A percentile compares a stretch with the other conserved stretches of the same genome.
Conservation (phyloP, 1,140 invertebrate genomes). For the Eriocheir sinensis region DNA sequence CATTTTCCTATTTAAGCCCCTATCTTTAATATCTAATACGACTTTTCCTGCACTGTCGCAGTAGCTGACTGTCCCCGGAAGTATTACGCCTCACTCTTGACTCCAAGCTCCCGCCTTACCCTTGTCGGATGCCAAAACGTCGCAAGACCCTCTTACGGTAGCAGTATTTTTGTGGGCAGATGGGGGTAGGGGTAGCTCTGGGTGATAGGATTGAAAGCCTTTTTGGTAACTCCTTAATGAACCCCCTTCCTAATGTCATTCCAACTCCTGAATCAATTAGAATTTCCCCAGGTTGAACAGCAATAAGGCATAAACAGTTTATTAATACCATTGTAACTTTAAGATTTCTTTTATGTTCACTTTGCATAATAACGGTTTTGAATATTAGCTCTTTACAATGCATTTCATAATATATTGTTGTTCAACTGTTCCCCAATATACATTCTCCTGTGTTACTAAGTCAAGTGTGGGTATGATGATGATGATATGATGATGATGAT, state of each 20-base stretch:
- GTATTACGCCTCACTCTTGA: conserved; percentile 71
- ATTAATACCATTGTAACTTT: conserved; percentile 71
- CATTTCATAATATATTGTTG: conserved; percentile 75
- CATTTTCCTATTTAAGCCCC: conserved; percentile 56
- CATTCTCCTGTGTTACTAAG: conserved; percentile 72
- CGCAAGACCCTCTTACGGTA: conserved; percentile 60
- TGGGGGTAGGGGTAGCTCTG: conserved; percentile 71
- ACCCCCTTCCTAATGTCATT: conserved; percentile 74
- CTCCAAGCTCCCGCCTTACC: conserved; percentile 57
- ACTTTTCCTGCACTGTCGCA: conserved; percentile 63
- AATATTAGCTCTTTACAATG: conserved; percentile 73
- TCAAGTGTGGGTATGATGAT: conserved; percentile 71
- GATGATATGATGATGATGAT: no score
- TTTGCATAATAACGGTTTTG: conserved; percentile 72
- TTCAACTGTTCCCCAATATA: conserved; percentile 73
- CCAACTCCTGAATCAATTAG: conserved; percentile 73
- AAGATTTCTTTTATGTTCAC: conserved; percentile 73
- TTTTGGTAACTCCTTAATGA: conserved; percentile 69
- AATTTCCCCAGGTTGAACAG: conserved; percentile 74
- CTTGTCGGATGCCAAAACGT: conserved; percentile 73
- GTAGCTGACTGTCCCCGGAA: conserved; percentile 69
- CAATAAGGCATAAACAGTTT: conserved; percentile 74
- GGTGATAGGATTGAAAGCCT: conserved; percentile 74
- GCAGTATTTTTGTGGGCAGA: conserved; percentile 73
- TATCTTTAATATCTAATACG: conserved; percentile 58